phyloP scores from a whole-genome alignment of 2,113 vertebrate genomes.

The Polypterus senegalus region DNA sequence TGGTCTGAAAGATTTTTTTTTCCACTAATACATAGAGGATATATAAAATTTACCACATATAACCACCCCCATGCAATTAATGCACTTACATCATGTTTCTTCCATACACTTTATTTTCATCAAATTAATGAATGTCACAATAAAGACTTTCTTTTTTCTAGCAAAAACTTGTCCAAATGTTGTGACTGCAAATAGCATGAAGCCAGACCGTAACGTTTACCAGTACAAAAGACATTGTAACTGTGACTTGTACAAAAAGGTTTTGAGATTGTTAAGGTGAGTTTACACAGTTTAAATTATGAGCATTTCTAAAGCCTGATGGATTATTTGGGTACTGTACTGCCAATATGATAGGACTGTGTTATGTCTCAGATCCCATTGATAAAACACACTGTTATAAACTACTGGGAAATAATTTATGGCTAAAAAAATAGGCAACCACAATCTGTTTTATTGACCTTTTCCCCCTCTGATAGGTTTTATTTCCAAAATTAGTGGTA shows the following conservation, averaged over 20 bases:
- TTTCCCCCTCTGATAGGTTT: too few relatives aligned
- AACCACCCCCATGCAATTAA: not conserved
- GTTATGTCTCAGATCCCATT: not conserved
- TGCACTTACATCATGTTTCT: not conserved
- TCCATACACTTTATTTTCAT: not conserved
- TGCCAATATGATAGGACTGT: not conserved
- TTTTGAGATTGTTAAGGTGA: constrained; percentile 42
- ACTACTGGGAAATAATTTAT: constrained; percentile 29
- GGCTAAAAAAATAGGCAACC: too few relatives aligned
- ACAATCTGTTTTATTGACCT: too few relatives aligned
- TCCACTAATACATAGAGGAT: too few relatives aligned
- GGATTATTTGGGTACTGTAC: not conserved
- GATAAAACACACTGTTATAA: not conserved
- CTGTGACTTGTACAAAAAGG: constrained; percentile 62
- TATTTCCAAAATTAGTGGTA: too few relatives aligned
- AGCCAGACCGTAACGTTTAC: constrained; percentile 45
- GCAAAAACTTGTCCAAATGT: constrained; percentile 51
- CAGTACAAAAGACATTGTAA: constrained; percentile 47
- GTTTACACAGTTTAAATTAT: not conserved
- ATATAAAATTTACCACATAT: not conserved
- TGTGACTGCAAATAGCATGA: constrained; percentile 43
- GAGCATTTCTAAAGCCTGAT: not conserved
- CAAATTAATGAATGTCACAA: too few relatives aligned
- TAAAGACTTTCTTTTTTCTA: constrained; percentile 30
- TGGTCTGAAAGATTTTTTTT: too few relatives aligned